phyloP scores from a whole-genome alignment of 2,113 vertebrate genomes.

The Mirounga angustirostris region DNA sequence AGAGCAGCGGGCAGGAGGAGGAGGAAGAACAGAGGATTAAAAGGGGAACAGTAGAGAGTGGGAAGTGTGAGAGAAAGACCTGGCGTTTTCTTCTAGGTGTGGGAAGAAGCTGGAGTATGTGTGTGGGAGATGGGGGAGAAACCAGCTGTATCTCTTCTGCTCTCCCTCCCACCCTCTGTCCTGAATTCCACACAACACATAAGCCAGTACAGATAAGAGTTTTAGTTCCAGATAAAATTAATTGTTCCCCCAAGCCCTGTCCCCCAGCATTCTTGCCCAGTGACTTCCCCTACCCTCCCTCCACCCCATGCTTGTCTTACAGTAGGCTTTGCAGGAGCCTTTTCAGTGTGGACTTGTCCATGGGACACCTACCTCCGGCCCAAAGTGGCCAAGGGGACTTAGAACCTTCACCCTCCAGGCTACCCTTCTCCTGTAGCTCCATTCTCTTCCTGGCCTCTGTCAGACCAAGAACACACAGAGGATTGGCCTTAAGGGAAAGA shows the following conservation, averaged over 20 bases:
- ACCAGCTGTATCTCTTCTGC: conserved; percentile 7
- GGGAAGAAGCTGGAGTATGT: neutral
- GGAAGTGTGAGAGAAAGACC: conserved; percentile 10
- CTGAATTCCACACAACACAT: conserved; percentile 51
- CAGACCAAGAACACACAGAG: neutral
- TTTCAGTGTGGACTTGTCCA: neutral
- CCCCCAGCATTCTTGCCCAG: neutral
- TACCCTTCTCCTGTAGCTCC: neutral
- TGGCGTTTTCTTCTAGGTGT: conserved; percentile 3
- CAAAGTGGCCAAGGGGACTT: neutral
- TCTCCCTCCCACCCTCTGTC: conserved; percentile 16
- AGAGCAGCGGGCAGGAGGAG: neutral
- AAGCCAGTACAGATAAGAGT: neutral
- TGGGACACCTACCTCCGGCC: conserved; percentile 18
- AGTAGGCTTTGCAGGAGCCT: neutral
- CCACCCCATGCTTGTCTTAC: neutral
- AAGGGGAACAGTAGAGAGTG: conserved; percentile 20
- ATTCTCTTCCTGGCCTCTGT: conserved; percentile 7
- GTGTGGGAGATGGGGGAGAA: neutral
- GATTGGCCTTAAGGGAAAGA: conserved; percentile 17
- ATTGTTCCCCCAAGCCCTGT: neutral
- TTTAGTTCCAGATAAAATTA: neutral
- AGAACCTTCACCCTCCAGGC: neutral
- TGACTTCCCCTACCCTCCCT: neutral
- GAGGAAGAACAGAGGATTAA: neutral